Conservation (phyloP, 2,888 invertebrate species). For the Phalera bucephala region DNA sequence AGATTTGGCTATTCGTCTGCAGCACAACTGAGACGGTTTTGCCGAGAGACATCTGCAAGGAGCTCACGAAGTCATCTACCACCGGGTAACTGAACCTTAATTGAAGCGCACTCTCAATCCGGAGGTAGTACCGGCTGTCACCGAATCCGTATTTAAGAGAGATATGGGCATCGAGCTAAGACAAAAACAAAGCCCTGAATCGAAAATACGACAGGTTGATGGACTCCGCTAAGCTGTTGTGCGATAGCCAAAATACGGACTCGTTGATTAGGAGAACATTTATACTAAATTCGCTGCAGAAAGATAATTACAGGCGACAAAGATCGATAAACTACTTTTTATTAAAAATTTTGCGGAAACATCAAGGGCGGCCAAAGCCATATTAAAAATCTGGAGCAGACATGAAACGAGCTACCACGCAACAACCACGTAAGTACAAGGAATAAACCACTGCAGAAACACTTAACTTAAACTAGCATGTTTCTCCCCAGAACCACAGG, state of each 20-base stretch:
- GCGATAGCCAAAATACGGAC: background rate
- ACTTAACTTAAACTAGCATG: background rate
- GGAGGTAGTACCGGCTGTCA: background rate
- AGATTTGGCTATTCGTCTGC: background rate
- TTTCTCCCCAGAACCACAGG: background rate
- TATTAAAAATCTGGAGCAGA: background rate
- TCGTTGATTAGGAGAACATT: background rate
- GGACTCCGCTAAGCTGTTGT: background rate
- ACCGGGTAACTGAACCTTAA: background rate
- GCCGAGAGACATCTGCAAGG: background rate
- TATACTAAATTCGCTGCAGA: background rate
- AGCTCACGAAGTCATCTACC: background rate
- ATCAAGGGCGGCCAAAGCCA: background rate
- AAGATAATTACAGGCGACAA: background rate
- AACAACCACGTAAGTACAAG: background rate
- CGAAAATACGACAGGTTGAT: background rate
- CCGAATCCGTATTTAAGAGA: background rate
- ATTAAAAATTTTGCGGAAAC: background rate
- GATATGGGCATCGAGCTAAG: background rate
- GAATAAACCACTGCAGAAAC: background rate
- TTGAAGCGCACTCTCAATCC: background rate
- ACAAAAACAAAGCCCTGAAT: background rate
- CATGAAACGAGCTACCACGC: background rate
- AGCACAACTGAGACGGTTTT: background rate
- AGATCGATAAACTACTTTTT: background rate